These are phyloP conservation scores for Rhagoletis zephyria DNA, from an alignment of 1,140 invertebrate genomes.

Conservation along the genomic window DNA sequence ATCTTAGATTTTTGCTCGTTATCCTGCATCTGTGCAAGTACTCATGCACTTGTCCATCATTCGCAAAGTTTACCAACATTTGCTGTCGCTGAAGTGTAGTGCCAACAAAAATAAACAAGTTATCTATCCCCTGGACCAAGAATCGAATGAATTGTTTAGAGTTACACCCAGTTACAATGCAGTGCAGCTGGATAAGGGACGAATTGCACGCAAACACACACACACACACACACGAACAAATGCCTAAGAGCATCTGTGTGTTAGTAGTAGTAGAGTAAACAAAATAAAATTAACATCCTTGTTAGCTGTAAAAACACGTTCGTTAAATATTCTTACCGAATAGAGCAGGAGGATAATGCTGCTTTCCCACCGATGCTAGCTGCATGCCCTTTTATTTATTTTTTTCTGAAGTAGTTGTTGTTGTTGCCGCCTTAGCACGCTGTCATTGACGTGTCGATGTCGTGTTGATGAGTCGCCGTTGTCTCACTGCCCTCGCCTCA, in stretches of 20 bases:
- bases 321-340: constrained; percentile 53
- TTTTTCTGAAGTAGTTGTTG: not conserved
- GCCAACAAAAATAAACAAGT: constrained; percentile 44
- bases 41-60: constrained; percentile 16
- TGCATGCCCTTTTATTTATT: not conserved
- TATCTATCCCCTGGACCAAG: not conserved
- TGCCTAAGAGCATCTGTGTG: not conserved
- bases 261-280: constrained; percentile 37
- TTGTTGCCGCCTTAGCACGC: not conserved
- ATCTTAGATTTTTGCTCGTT: too few relatives aligned
- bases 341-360: constrained; percentile 13
- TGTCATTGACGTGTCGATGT: constrained; percentile 50
- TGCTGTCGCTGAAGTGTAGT: constrained; percentile 39
- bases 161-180: not conserved
- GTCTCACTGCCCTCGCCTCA: not conserved
- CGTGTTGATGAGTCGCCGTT: constrained; percentile 51
- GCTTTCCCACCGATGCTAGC: not conserved
- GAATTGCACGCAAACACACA: not conserved
- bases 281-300: constrained; percentile 56
- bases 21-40: not conserved
- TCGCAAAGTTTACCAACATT: not conserved
- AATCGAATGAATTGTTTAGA: not conserved
- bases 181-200: not conserved
- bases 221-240: not conserved
- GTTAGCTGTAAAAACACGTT: constrained; percentile 56